Conservation (phyloP, 2,888 invertebrate genomes). For the Agonopterix arenella region DNA sequence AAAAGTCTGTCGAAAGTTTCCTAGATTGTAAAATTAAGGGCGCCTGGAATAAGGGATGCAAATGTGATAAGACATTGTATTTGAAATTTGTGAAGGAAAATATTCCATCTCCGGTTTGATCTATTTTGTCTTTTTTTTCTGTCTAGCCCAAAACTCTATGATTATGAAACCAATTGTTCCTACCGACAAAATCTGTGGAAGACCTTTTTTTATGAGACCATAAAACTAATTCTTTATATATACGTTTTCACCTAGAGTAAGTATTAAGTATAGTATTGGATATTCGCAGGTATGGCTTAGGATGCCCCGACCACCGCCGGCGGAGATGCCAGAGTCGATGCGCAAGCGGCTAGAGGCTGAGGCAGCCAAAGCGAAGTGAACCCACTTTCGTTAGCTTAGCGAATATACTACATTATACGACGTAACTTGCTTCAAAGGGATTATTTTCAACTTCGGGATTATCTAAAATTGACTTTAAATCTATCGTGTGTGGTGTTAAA, state of each 20-base stretch:
- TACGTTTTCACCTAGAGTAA: not conserved
- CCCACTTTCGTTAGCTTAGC: constrained; percentile 9
- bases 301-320: constrained; percentile 97
- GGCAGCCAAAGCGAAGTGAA: constrained; percentile 53
- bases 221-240: not conserved
- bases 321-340: constrained; percentile 95
- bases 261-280: not conserved
- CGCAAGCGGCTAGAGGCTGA: constrained; percentile 81
- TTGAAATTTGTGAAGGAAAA: too few species aligned
- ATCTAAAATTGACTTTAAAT: constrained; percentile 19
- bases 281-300: constrained; percentile 77
- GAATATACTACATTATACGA: constrained; percentile 4
- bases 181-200: constrained; percentile 51
- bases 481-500: constrained; percentile 11
- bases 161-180: constrained; percentile 67
- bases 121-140: too few species aligned
- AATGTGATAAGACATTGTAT: too few species aligned
- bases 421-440: constrained; percentile 1
- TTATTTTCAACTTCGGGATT: constrained; percentile 1
- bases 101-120: too few species aligned
- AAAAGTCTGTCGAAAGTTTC: too few species aligned
- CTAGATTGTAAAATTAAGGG: too few species aligned
- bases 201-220: constrained; percentile 31
- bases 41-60: too few species aligned
- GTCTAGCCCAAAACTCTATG: constrained; percentile 24